phyloP scores from a whole-genome alignment of 2,113 vertebrate genomes.

The Aythya baeri region DNA sequence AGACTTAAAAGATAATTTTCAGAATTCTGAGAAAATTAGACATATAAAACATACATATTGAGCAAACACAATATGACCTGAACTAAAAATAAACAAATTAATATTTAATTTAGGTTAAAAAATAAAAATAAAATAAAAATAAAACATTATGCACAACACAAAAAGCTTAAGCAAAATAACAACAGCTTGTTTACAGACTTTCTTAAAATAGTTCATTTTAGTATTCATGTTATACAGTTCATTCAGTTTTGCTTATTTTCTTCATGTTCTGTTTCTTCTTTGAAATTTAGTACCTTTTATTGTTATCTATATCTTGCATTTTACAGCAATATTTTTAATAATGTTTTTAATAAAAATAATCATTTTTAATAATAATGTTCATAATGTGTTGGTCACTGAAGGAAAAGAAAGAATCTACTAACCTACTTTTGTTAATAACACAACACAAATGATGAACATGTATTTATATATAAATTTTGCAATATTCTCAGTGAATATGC shows the following conservation, averaged over 20 bases:
- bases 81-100: not conserved
- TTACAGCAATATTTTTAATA: not conserved
- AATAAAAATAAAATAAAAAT: not conserved
- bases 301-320: not conserved
- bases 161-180: fast-evolving
- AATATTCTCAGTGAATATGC: not conserved
- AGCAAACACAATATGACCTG: not conserved
- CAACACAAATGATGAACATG: fast-evolving
- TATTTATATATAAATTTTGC: not conserved
- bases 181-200: fast-evolving
- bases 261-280: not conserved
- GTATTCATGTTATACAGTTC: not conserved
- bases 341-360: no score
- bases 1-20: not conserved
- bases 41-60: not conserved
- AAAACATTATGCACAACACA: not conserved
- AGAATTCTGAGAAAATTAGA: not conserved
- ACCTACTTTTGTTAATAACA: not conserved
- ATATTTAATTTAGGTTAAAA: not conserved
- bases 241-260: not conserved
- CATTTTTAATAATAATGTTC: not conserved
- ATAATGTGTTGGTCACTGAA: not conserved
- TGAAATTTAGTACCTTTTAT: not conserved
- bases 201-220: not conserved
- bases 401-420: not conserved